phyloP scores from a whole-genome alignment of 2,113 vertebrate species.

The Micromys minutus region DNA sequence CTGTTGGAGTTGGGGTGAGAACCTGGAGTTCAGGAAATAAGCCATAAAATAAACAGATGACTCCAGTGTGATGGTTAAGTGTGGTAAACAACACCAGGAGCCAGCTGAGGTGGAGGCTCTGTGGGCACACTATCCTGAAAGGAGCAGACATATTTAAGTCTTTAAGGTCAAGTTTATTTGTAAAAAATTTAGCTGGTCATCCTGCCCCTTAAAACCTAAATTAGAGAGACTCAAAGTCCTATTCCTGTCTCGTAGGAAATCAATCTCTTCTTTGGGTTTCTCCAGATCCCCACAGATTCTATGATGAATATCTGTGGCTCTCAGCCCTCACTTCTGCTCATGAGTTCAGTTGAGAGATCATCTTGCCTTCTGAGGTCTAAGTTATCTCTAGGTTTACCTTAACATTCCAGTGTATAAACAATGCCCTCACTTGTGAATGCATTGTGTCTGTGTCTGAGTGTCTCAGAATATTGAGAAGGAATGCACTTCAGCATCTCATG shows the following conservation, averaged over 20 bases:
- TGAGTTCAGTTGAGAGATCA: background rate
- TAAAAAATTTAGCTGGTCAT: constrained; percentile 6
- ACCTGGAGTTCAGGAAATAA: background rate
- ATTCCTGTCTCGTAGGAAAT: background rate
- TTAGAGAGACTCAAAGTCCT: background rate
- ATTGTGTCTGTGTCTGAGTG: background rate
- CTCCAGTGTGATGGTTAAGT: background rate
- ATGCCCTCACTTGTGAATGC: background rate
- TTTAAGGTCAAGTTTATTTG: background rate
- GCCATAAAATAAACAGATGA: background rate
- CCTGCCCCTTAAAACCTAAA: background rate
- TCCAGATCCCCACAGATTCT: background rate
- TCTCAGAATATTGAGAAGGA: background rate
- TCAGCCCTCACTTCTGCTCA: background rate
- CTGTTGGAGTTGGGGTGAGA: background rate
- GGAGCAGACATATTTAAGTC: background rate
- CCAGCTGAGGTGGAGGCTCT: background rate
- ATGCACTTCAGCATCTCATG: background rate
- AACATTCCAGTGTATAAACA: background rate
- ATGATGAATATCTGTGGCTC: background rate
- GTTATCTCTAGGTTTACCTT: background rate
- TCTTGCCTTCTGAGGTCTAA: background rate
- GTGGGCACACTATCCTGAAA: background rate
- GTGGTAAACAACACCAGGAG: background rate
- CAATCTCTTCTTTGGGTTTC: background rate